Evolutionary conservation across 2,113 vertebrate genomes (phyloP).

Genomic region (Eretmochelys imbricata): DNA sequence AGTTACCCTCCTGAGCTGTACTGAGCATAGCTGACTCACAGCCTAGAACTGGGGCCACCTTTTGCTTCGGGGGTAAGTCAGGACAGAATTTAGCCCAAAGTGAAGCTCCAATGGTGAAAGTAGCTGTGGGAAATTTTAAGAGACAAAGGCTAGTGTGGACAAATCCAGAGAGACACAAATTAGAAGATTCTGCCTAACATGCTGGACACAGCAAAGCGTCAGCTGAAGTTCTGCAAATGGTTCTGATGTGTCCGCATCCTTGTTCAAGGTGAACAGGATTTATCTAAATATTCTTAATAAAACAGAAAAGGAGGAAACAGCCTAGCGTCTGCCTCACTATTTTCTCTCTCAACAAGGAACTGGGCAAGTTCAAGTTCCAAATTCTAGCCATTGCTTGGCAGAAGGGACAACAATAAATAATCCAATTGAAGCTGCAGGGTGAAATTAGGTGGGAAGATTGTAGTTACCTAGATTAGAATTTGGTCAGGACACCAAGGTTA

Average conservation of each 20-base stretch:
- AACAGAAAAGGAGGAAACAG: not conserved
- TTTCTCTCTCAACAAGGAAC: not conserved
- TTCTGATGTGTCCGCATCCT: fast-evolving
- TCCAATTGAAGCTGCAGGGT: not conserved
- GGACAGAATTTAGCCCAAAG: not conserved
- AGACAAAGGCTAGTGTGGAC: fast-evolving
- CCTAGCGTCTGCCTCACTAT: not conserved
- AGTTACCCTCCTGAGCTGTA: not conserved
- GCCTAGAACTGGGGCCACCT: not conserved
- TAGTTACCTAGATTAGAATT: fast-evolving
- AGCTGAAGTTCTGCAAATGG: not conserved
- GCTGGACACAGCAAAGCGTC: fast-evolving
- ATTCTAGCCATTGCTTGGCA: fast-evolving
- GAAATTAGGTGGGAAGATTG: not conserved
- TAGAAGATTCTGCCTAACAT: not conserved
- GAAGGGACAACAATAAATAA: not conserved
- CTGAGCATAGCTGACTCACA: not conserved
- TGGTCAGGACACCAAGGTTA: not conserved
- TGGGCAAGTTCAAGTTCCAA: not conserved
- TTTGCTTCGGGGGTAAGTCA: not conserved
- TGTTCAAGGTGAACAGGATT: not conserved
- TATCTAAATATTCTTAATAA: not conserved
- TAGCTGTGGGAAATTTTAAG: not conserved
- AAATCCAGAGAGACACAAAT: not conserved
- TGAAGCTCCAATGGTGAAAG: not conserved